Evolutionary conservation across 2,797 vertebrate genomes (phyloP).

Genomic region (Falco biarmicus): DNA sequence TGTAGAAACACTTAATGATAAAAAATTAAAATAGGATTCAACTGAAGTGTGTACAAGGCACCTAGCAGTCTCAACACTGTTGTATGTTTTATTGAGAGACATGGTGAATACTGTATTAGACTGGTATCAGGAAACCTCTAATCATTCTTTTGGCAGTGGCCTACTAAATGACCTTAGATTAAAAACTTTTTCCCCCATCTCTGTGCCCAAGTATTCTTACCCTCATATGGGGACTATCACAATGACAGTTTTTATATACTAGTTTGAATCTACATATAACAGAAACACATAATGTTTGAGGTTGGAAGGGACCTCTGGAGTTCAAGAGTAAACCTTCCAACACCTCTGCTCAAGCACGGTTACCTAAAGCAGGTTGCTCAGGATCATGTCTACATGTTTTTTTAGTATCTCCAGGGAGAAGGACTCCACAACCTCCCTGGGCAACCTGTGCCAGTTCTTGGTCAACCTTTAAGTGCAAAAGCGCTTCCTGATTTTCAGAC

Average conservation of each 20-base stretch:
- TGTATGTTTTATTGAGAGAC: background rate
- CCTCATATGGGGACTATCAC: background rate
- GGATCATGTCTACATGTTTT: background rate
- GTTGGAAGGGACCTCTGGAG: background rate
- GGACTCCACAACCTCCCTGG: too few species aligned
- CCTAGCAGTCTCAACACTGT: background rate
- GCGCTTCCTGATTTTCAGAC: background rate
- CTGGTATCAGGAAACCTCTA: background rate
- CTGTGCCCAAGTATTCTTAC: background rate
- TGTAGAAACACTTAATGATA: background rate
- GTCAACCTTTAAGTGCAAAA: background rate
- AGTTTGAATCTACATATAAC: background rate
- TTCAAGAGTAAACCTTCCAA: background rate
- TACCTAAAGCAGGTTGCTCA: background rate
- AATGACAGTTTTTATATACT: background rate
- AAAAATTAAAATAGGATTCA: background rate
- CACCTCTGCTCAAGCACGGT: background rate
- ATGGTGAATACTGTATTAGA: background rate
- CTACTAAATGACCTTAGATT: background rate
- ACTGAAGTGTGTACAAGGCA: background rate
- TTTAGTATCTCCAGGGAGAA: background rate
- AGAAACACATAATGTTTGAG: background rate
- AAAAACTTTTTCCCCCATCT: background rate
- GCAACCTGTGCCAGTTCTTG: too few species aligned
- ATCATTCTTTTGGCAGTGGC: background rate